Base-by-base conservation (phyloP, 2,113 vertebrate species). In the Entelurus aequoreus region DNA sequence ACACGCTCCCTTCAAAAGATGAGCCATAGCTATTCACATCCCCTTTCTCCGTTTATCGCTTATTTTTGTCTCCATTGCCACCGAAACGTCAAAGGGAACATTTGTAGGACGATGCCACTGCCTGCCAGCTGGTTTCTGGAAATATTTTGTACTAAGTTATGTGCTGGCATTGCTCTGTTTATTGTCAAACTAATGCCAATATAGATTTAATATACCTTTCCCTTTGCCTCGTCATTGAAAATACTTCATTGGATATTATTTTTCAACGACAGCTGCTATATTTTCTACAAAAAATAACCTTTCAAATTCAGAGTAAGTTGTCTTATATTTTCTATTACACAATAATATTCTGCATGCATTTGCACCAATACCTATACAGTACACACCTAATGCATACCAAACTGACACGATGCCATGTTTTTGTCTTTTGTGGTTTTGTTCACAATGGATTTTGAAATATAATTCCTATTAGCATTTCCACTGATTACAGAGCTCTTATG, bases 101-200 rank as follows among this genome's bases (percentile, higher is more conserved):
- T 44, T 58, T 73, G 28, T 12, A 67, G 75, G 80, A 75, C 74
- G n/a, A 79, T 72, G 70, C 86, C 73, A 82, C 82, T 83, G 80
- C 84, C 71, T 81, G 48, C 90, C 90, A 94, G 90, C 91, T 91
- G 90, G 91, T 89, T 88, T 90, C 91, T 93, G 90, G 89, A 88
- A 78, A 87, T 78, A 71, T 86, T 88, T 87, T 86, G 75, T 74
- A 79, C 78, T 79, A 59, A 48, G 63, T 6, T 80, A 74, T 69
- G 66, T 79, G 55, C 36, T 48, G 35, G 21, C 55, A 56, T 66
- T 68, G 60, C 62, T 69, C 36, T 68, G 36, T 68, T 46, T 58
- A 60, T 55, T 38, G 40, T 56, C 54, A n/a, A 56, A 55, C 15
- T 40, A 55, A 72, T 56, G 60, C 69, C 65, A 70, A 60, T 71